Conservation (phyloP, 1,140 invertebrate species). For the Oncopeltus fasciatus region DNA sequence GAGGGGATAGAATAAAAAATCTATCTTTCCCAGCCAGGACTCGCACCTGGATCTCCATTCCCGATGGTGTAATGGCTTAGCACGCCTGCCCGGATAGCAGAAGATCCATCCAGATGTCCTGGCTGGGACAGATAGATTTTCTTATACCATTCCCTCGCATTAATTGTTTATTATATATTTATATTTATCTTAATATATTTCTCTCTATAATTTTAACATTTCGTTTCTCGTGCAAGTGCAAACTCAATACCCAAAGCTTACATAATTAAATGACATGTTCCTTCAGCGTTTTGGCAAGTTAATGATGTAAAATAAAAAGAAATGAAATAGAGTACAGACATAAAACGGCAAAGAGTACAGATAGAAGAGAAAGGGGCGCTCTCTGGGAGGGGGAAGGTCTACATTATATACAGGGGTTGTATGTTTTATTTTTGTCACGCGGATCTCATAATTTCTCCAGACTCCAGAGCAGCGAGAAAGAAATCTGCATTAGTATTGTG, state of each 20-base stretch:
- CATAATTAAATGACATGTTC: no score
- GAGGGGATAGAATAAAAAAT: no score
- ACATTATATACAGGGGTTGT: conserved; percentile 6
- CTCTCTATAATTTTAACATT: no score
- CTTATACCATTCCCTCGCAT: no score
- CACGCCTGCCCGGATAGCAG: no score
- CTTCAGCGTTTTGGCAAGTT: neutral
- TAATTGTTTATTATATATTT: no score
- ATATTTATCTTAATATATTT: no score
- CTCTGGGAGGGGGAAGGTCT: neutral
- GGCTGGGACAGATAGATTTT: no score
- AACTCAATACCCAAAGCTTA: neutral
- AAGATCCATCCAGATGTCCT: no score
- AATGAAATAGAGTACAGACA: neutral
- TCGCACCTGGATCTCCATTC: no score
- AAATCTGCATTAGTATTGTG: conserved; percentile 10
- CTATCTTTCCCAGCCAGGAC: no score
- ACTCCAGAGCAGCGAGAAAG: neutral
- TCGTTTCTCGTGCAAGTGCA: neutral
- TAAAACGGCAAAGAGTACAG: neutral
- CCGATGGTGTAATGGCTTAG: no score
- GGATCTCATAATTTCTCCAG: conserved; percentile 4
- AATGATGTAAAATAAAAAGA: neutral
- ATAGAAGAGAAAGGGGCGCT: neutral
- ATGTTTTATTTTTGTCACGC: conserved; percentile 10